These are phyloP conservation scores for Condylostylus longicornis DNA, from an alignment of 1,140 invertebrate species.

Conservation along the genomic window DNA sequence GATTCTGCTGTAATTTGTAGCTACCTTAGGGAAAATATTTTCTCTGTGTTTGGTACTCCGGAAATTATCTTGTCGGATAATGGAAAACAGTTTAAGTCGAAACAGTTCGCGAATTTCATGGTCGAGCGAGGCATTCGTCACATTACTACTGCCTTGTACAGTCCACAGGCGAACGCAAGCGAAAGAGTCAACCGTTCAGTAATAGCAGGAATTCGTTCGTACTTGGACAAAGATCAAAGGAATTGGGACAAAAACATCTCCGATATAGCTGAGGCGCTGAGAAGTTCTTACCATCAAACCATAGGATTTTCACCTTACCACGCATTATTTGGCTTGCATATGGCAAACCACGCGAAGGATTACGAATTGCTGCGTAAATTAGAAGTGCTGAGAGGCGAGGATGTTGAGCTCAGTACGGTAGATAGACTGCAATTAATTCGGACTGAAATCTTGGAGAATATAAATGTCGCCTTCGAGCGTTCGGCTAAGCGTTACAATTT, in stretches of 20 bases:
- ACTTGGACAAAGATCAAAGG: neutral
- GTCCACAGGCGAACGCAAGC: slow-evolving; percentile 2
- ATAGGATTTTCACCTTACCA: too few species aligned
- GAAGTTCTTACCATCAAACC: slow-evolving; percentile 6
- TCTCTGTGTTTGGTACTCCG: slow-evolving; percentile 5
- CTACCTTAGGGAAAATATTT: slow-evolving; percentile 2
- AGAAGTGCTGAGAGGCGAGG: too few species aligned
- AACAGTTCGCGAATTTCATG: slow-evolving; percentile 1
- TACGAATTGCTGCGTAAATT: too few species aligned
- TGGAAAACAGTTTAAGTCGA: slow-evolving; percentile 6
- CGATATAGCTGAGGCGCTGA: slow-evolving; percentile 2
- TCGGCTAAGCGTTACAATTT: too few species aligned
- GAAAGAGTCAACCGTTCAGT: slow-evolving; percentile 5
- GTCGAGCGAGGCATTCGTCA: neutral
- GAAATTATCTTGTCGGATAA: slow-evolving; percentile 7
- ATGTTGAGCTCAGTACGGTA: too few species aligned
- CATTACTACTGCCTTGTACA: neutral
- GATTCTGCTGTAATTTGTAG: neutral
- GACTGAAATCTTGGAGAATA: too few species aligned
- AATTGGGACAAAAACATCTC: slow-evolving; percentile 4
- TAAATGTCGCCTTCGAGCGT: too few species aligned
- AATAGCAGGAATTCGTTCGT: slow-evolving; percentile 1
- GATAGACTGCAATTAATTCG: too few species aligned
- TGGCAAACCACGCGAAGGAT: too few species aligned
- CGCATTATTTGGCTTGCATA: too few species aligned